phyloP scores from a whole-genome alignment of 2,797 vertebrate genomes.

The Florisuga fusca region DNA sequence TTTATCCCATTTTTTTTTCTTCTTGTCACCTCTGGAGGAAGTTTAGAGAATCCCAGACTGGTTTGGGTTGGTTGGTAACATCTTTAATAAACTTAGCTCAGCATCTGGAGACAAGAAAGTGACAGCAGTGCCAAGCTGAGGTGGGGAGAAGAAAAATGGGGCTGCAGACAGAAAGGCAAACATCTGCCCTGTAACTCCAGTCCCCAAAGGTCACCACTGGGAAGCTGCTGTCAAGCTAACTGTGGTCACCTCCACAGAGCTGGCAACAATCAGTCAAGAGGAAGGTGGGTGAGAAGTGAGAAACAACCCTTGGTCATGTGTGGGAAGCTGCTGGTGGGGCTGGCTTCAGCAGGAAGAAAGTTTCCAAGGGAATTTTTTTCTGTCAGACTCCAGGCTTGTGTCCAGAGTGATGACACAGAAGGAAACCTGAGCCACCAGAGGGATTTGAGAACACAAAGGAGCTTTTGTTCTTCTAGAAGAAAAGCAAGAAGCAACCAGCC shows the following conservation, averaged over 20 bases:
- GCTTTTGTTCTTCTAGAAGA: not conserved
- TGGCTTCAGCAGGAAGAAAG: not conserved
- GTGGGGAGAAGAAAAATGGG: not conserved
- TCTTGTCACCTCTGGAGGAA: not conserved
- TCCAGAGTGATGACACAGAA: not conserved
- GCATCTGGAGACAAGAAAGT: not conserved
- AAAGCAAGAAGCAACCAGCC: not conserved
- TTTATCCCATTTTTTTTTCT: no score
- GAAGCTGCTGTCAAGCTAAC: not conserved
- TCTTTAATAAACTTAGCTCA: not conserved
- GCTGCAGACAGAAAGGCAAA: accelerated
- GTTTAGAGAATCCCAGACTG: not conserved
- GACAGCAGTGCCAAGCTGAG: accelerated
- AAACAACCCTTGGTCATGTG: accelerated
- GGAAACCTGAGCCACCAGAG: not conserved
- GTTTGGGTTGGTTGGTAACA: not conserved
- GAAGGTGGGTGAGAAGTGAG: accelerated
- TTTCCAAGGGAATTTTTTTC: not conserved
- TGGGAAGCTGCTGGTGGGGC: not conserved
- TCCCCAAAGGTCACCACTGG: not conserved
- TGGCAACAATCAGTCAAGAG: not conserved
- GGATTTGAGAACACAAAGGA: not conserved
- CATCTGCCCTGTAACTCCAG: not conserved
- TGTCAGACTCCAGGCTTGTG: not conserved
- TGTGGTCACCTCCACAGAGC: accelerated